Percentiles rank a stretch among this genome's conserved stretches.
phyloP scores from a whole-genome alignment of 2,888 invertebrate genomes.

The Agrochola lota region DNA sequence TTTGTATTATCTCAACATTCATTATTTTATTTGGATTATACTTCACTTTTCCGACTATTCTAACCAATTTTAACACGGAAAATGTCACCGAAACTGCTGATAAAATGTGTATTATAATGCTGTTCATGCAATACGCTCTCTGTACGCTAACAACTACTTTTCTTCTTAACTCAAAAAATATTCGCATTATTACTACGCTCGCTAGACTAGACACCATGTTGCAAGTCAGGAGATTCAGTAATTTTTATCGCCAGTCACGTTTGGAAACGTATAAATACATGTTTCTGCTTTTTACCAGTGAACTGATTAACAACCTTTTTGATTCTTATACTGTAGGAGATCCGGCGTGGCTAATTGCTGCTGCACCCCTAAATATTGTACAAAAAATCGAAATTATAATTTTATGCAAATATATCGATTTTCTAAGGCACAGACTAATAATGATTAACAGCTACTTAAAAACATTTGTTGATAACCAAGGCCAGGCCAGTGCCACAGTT shows the following conservation, averaged over 20 bases:
- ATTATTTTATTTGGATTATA: constrained; percentile 19
- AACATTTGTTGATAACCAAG: constrained; percentile 71
- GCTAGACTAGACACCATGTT: constrained; percentile 18
- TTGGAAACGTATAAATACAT: not conserved
- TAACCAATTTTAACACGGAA: not conserved
- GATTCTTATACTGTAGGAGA: constrained; percentile 15
- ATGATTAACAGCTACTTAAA: constrained; percentile 75
- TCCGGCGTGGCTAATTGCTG: constrained; percentile 1
- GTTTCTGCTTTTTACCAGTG: not conserved
- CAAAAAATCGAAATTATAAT: constrained; percentile 30
- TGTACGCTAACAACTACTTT: constrained; percentile 15
- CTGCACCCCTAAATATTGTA: constrained; percentile 25
- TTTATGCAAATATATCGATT: constrained; percentile 25
- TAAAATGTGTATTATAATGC: constrained; percentile 16
- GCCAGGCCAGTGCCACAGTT: constrained; percentile 60
- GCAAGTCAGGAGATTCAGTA: constrained; percentile 12
- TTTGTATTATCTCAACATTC: constrained; percentile 9
- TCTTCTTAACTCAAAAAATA: not conserved
- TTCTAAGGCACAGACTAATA: constrained; percentile 10
- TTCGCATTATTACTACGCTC: constrained; percentile 17
- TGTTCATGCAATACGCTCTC: constrained; percentile 15
- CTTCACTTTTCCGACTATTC: not conserved
- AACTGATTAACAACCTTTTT: constrained; percentile 18
- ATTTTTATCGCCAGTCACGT: constrained; percentile 21
- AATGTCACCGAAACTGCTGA: not conserved